Evolutionary conservation across 2,888 invertebrate genomes (phyloP).

Genomic region (Phragmatobia fuliginosa): DNA sequence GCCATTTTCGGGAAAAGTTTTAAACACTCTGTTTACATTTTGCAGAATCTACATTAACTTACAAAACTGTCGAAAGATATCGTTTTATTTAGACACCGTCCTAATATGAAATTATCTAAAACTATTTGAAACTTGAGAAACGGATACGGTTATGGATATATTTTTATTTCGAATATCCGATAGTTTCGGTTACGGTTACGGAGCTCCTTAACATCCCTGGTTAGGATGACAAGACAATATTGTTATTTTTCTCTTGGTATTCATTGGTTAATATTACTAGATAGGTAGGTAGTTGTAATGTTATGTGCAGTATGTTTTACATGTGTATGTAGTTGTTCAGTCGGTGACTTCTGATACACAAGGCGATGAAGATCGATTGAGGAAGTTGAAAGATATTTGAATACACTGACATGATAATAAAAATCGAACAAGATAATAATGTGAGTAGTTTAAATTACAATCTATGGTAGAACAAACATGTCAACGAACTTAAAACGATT

Average conservation of each 20-base stretch:
- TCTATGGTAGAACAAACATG: conserved; percentile 4
- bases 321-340: too few relatives aligned
- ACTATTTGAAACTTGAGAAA: too few relatives aligned
- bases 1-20: too few relatives aligned
- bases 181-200: too few relatives aligned
- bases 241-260: neutral
- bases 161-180: too few relatives aligned
- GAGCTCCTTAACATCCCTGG: too few relatives aligned
- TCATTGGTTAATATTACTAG: neutral
- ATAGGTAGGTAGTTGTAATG: neutral
- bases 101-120: too few relatives aligned
- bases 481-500: conserved; percentile 9
- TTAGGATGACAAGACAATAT: neutral
- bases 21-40: too few relatives aligned
- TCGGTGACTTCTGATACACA: neutral
- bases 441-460: neutral
- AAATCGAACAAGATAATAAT: neutral
- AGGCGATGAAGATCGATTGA: neutral
- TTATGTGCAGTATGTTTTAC: neutral
- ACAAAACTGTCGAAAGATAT: too few relatives aligned
- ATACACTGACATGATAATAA: neutral
- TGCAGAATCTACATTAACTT: too few relatives aligned
- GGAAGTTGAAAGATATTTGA: neutral
- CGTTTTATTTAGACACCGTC: too few relatives aligned
- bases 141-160: too few relatives aligned